phyloP scores from a whole-genome alignment of 2,888 invertebrate species.

The Drosophila prostipennis region DNA sequence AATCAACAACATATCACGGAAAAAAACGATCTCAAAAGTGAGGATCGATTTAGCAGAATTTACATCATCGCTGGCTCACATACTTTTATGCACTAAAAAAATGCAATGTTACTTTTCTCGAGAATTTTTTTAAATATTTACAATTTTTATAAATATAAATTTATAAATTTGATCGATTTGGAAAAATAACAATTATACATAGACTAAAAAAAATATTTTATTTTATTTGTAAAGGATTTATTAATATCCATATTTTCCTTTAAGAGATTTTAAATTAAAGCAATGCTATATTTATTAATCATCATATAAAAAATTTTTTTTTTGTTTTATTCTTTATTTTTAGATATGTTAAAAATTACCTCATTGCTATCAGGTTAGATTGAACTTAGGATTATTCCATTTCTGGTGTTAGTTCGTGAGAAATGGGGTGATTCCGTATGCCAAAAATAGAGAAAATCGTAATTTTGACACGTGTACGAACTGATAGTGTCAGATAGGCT shows the following conservation, averaged over 20 bases:
- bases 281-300: too few relatives aligned
- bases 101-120: background rate
- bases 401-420: background rate
- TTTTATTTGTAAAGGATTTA: too few relatives aligned
- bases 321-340: too few relatives aligned
- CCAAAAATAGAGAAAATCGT: background rate
- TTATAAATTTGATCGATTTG: too few relatives aligned
- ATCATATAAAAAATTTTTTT: too few relatives aligned
- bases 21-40: conserved; percentile 40
- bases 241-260: too few relatives aligned
- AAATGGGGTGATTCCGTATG: background rate
- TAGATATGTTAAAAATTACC: background rate
- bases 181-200: too few relatives aligned
- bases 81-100: conserved; percentile 2
- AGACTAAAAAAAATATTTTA: background rate
- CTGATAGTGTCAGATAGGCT: conserved; percentile 49
- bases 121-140: too few relatives aligned
- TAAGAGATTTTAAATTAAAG: too few relatives aligned
- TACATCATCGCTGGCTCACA: conserved; percentile 45
- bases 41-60: conserved; percentile 49
- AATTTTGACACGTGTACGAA: conserved; percentile 3
- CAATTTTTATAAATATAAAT: too few relatives aligned
- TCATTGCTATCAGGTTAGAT: too few relatives aligned
- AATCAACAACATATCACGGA: conserved; percentile 2
- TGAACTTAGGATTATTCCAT: background rate